Evolutionary conservation across 2,888 invertebrate genomes (phyloP).

Genomic region (Crocallis elinguaria): DNA sequence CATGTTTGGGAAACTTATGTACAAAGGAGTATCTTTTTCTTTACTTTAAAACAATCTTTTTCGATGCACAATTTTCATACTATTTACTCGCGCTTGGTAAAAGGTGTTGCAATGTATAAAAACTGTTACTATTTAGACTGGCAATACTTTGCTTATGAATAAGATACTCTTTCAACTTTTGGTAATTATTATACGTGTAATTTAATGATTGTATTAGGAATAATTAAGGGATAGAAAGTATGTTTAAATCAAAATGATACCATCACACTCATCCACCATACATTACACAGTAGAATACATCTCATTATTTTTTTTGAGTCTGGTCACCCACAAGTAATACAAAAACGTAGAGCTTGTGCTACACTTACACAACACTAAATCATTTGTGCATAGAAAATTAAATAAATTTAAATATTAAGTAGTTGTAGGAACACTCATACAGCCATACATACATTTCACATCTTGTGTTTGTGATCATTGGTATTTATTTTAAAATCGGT

Average conservation of each 20-base stretch:
- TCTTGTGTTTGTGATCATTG: constrained; percentile 29
- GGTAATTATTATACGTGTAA: constrained; percentile 15
- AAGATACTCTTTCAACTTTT: constrained; percentile 59
- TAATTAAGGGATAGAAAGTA: constrained; percentile 44
- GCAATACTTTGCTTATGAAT: constrained; percentile 46
- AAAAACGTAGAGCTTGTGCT: constrained; percentile 71
- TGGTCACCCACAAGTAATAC: constrained; percentile 61
- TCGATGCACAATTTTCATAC: constrained; percentile 13
- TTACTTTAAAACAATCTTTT: constrained; percentile 2
- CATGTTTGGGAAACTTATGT: constrained; percentile 42
- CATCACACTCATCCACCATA: constrained; percentile 30
- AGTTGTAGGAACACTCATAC: constrained; percentile 23
- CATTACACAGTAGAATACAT: constrained; percentile 36
- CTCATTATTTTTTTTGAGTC: constrained; percentile 47
- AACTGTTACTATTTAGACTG: constrained; percentile 24
- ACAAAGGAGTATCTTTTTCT: constrained; percentile 72
- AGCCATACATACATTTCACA: constrained; percentile 39
- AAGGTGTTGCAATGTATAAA: constrained; percentile 34
- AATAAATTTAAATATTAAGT: constrained; percentile 25
- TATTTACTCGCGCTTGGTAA: constrained; percentile 31
- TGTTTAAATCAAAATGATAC: constrained; percentile 45
- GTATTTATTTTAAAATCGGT: constrained; percentile 28
- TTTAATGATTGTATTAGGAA: constrained; percentile 30
- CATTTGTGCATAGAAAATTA: constrained; percentile 48
- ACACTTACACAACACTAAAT: constrained; percentile 67